Percentiles rank a stretch among this genome's conserved stretches.
phyloP scores from a whole-genome alignment of 2,113 vertebrate genomes.

The Lepus timidus region DNA sequence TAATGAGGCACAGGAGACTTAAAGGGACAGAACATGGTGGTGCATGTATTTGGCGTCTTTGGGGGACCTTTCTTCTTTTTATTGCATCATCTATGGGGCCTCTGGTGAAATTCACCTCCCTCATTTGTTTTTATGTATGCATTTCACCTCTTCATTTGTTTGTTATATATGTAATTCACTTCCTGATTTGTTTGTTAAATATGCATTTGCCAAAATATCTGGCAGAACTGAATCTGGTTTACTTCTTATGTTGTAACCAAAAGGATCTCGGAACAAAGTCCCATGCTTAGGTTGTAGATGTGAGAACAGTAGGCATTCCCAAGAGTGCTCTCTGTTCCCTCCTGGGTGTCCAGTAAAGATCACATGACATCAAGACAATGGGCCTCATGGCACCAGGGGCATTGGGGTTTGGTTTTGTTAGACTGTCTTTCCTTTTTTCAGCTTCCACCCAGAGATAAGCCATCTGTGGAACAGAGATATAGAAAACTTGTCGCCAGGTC shows the following conservation, averaged over 20 bases:
- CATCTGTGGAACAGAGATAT: background rate
- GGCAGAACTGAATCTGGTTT: background rate
- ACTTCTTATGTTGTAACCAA: background rate
- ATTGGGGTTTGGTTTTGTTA: background rate
- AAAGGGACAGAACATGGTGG: background rate
- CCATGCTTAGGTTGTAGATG: background rate
- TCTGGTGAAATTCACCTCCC: background rate
- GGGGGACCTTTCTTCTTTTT: background rate
- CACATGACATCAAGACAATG: rapidly evolving
- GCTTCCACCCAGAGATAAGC: background rate
- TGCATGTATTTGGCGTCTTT: background rate
- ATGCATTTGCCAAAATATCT: background rate
- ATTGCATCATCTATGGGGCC: background rate
- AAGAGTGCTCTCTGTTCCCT: background rate
- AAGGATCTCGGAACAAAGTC: background rate
- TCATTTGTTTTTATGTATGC: background rate
- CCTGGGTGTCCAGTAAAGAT: background rate
- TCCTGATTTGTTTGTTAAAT: too few species aligned
- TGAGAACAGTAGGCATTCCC: background rate
- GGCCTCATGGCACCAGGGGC: rapidly evolving
- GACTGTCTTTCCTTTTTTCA: background rate
- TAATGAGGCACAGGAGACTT: background rate
- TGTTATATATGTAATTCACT: too few species aligned
- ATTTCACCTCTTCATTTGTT: too few species aligned
- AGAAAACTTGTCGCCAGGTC: background rate